phyloP scores from a whole-genome alignment of 1,140 invertebrate genomes.

The Hyles vespertilio region DNA sequence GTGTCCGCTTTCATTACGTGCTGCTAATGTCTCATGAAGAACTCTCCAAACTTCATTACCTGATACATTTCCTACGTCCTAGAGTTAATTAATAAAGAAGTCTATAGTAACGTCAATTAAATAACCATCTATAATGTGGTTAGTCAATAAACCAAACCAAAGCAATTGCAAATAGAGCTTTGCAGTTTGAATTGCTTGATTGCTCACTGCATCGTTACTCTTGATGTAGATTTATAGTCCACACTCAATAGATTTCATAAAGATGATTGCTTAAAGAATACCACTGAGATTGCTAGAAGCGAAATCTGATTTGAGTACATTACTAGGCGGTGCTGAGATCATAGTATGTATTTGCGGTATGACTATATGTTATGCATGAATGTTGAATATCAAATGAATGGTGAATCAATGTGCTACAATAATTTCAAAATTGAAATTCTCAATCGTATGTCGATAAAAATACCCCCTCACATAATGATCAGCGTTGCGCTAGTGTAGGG shows the following conservation, averaged over 20 bases:
- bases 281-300: slow-evolving; percentile 11
- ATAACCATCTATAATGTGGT: slow-evolving; percentile 27
- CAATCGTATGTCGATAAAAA: too few relatives aligned
- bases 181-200: slow-evolving; percentile 60
- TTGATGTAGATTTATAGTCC: slow-evolving; percentile 65
- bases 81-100: background rate
- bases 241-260: slow-evolving; percentile 31
- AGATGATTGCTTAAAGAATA: slow-evolving; percentile 24
- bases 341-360: background rate
- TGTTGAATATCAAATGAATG: too few relatives aligned
- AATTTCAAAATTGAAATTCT: too few relatives aligned
- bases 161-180: slow-evolving; percentile 47
- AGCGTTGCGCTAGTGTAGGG: too few relatives aligned
- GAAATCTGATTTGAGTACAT: background rate
- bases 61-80: background rate
- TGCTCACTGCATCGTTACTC: slow-evolving; percentile 41
- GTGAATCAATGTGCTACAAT: too few relatives aligned
- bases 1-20: slow-evolving; percentile 45
- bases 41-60: slow-evolving; percentile 9
- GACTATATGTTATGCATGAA: background rate
- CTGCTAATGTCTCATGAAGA: slow-evolving; percentile 23
- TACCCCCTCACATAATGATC: too few relatives aligned
- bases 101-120: slow-evolving; percentile 33
- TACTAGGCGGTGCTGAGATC: background rate
- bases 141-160: slow-evolving; percentile 5